Base-by-base conservation (phyloP, 2,888 invertebrate species). In the Macrophya annulata region DNA sequence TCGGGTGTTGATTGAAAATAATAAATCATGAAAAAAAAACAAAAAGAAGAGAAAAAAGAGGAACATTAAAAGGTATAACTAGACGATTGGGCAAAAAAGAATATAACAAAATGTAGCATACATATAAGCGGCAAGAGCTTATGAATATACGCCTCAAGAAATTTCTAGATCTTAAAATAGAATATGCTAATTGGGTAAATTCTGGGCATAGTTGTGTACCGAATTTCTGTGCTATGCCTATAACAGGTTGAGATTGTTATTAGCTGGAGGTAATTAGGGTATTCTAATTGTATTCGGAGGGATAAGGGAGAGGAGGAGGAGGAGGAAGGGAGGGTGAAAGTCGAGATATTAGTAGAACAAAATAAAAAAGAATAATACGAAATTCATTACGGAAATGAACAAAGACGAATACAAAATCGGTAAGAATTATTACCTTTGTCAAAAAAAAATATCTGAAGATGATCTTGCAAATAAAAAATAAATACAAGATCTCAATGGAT, bases 131-230 rank as follows among this genome's bases (percentile, higher is more conserved):
- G 31, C 45, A 74, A 74, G 10, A 48, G 25, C 85, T 86, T 25
- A 87, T 31, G 84, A 87, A n/a, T n/a, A n/a, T 86, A 77, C 86
- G 85, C 86, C 6, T 85, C 81, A 84, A 87, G 89, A 88, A 90
- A 88, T 88, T 51, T 84, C 84, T 86, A 85, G 86, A 89, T 88
- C 86, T 88, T 79, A 89, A 90, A 90, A 90, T 90, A 90, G 89
- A 90, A 90, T 88, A 90, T 89, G 89, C 88, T 90, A 90, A 90
- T 90, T 90, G 89, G 87, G 3, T 89, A 88, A 89, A 88, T 88
- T 25, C 59, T 40, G 43, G 21, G 62, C 43, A 65, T 62, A 59
- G 59, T 51, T 51, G 31, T 51, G 31, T 25, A 51, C 31, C 51
- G 15, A 25, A 77, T 77, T 77, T 51, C 40, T 51, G 77, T n/a